Evolutionary conservation across 1,140 invertebrate genomes (phyloP).

Genomic region (Drosophila sp.): DNA sequence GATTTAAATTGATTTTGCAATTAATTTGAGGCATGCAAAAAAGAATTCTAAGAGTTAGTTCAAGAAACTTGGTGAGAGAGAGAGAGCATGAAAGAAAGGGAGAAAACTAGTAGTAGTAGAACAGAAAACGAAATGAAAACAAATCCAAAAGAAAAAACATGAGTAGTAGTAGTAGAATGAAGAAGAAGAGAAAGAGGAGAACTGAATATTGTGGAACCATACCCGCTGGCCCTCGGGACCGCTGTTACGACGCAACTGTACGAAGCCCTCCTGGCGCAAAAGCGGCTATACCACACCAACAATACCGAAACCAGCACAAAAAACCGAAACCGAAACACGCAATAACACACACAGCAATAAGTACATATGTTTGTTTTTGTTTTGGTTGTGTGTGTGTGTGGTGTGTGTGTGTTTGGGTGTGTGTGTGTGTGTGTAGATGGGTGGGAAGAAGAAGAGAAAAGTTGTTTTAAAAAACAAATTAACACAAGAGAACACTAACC

Average conservation of each 20-base stretch:
- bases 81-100: conserved; percentile 21
- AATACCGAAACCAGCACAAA: conserved; percentile 50
- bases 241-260: conserved; percentile 82
- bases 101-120: conserved; percentile 17
- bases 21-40: conserved; percentile 66
- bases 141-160: conserved; percentile 38
- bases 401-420: conserved; percentile 38
- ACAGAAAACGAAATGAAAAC: conserved; percentile 33
- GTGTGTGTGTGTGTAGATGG: conserved; percentile 38
- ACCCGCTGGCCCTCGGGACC: conserved; percentile 82
- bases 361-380: conserved; percentile 17
- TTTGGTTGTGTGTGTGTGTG: conserved; percentile 37
- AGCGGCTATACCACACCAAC: conserved; percentile 70
- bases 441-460: conserved; percentile 61
- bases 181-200: conserved; percentile 46
- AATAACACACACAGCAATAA: conserved; percentile 65
- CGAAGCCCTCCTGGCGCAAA: conserved; percentile 82
- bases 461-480: conserved; percentile 62
- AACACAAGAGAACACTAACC: conserved; percentile 63
- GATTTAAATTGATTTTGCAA: conserved; percentile 32
- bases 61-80: conserved; percentile 15
- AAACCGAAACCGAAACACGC: conserved; percentile 68
- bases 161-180: conserved; percentile 1
- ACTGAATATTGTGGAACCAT: conserved; percentile 62
- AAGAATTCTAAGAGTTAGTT: conserved; percentile 50